These are phyloP conservation scores for Liodrosophila aerea DNA, from an alignment of 2,888 invertebrate genomes.

Conservation along the genomic window DNA sequence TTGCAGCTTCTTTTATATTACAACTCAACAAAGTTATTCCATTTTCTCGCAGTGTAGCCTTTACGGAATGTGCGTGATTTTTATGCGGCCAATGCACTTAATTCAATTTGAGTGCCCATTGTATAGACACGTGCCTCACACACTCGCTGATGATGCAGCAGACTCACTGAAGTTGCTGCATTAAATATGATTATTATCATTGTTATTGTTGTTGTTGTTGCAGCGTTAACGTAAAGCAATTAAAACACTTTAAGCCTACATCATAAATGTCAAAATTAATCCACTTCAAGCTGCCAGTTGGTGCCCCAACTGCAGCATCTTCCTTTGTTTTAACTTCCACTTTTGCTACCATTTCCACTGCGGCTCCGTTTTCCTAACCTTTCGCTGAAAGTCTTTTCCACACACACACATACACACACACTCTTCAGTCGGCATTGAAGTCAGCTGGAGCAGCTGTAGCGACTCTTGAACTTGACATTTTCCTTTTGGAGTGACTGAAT, in stretches of 20 bases:
- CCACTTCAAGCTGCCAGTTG: slow-evolving; percentile 63
- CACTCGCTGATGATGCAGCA: slow-evolving; percentile 4
- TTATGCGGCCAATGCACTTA: slow-evolving; percentile 64
- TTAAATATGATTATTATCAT: neutral
- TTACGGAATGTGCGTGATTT: slow-evolving; percentile 58
- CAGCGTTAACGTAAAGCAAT: slow-evolving; percentile 55
- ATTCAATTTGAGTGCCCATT: slow-evolving; percentile 43
- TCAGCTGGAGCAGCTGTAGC: slow-evolving; percentile 65
- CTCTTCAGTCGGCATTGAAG: slow-evolving; percentile 29
- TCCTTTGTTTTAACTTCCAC: slow-evolving; percentile 4
- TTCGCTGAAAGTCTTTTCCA: slow-evolving; percentile 11
- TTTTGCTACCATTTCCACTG: slow-evolving; percentile 10
- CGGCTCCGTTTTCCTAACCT: slow-evolving; percentile 22
- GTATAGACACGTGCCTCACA: slow-evolving; percentile 50
- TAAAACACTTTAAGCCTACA: slow-evolving; percentile 66
- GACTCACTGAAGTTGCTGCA: slow-evolving; percentile 12
- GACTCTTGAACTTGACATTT: slow-evolving; percentile 78
- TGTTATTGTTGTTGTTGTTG: slow-evolving; percentile 9
- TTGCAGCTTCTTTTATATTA: no score
- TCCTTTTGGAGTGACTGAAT: slow-evolving; percentile 40
- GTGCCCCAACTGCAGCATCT: slow-evolving; percentile 10
- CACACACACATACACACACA: slow-evolving; percentile 20
- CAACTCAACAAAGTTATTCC: no score
- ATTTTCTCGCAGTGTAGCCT: slow-evolving; percentile 3
- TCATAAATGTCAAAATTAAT: slow-evolving; percentile 77